Conservation (phyloP, 2,113 vertebrate genomes). For the Stegastes partitus region DNA sequence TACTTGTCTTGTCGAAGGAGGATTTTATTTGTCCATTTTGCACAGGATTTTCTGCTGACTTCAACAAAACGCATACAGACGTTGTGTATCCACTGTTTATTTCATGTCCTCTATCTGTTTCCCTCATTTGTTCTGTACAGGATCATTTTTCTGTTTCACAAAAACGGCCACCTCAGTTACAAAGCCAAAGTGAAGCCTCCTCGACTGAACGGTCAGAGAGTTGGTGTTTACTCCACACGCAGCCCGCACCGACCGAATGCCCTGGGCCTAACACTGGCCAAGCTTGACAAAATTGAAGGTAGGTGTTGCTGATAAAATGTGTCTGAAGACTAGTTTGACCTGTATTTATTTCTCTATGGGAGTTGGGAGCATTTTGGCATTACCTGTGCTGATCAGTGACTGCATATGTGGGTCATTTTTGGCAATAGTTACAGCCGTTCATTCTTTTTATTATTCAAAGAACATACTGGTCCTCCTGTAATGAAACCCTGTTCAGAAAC, state of each 20-base stretch:
- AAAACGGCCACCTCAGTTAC: slow-evolving; percentile 89
- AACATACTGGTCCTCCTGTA: not conserved
- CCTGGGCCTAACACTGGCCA: slow-evolving; percentile 89
- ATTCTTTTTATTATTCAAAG: too few relatives aligned
- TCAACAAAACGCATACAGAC: not conserved
- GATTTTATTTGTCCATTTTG: not conserved
- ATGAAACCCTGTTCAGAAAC: too few relatives aligned
- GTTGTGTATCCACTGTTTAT: not conserved
- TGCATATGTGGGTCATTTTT: too few relatives aligned
- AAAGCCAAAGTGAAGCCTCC: slow-evolving; percentile 94
- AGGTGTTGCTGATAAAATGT: slow-evolving; percentile 28
- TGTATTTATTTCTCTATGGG: not conserved
- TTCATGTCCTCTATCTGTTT: slow-evolving; percentile 2
- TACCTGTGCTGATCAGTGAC: too few relatives aligned
- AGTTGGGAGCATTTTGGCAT: too few relatives aligned
- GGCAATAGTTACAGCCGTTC: too few relatives aligned
- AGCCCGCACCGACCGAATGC: slow-evolving; percentile 92
- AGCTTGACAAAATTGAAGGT: slow-evolving; percentile 88
- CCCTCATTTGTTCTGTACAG: slow-evolving; percentile 68
- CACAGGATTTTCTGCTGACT: not conserved
- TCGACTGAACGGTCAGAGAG: slow-evolving; percentile 87
- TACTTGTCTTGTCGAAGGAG: not conserved
- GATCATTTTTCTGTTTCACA: slow-evolving; percentile 93
- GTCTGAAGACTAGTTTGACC: not conserved
- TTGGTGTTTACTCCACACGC: slow-evolving; percentile 91